Evolutionary conservation across 2,888 invertebrate species (phyloP).

Genomic region (Drosophila picticornis): DNA sequence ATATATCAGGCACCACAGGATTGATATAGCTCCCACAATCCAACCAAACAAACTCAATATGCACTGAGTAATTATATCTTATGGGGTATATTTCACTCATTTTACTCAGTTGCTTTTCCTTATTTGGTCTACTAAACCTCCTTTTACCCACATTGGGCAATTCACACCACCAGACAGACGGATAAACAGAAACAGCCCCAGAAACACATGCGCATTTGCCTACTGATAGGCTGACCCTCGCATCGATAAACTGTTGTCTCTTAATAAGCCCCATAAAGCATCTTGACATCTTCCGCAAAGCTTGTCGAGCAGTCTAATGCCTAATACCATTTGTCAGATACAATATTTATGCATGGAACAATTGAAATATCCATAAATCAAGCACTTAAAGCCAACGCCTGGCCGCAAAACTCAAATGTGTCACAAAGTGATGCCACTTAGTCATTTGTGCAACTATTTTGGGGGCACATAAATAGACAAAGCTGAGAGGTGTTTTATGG

Average conservation of each 20-base stretch:
- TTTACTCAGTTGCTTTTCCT: not conserved
- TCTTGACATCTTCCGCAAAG: constrained; percentile 65
- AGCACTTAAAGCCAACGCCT: constrained; percentile 71
- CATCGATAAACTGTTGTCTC: constrained; percentile 46
- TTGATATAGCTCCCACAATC: not conserved
- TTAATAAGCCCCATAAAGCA: constrained; percentile 68
- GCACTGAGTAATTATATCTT: not conserved
- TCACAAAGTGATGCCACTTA: constrained; percentile 62
- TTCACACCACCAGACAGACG: not conserved
- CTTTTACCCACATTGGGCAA: too few species aligned
- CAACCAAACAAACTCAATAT: not conserved
- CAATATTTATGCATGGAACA: constrained; percentile 74
- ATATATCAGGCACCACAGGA: not conserved
- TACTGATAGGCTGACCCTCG: constrained; percentile 24
- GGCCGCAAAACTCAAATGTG: constrained; percentile 51
- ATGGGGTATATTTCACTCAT: not conserved
- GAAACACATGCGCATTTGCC: constrained; percentile 21
- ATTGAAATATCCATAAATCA: constrained; percentile 76
- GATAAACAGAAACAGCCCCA: not conserved
- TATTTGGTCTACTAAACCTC: not conserved
- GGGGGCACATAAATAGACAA: constrained; percentile 35
- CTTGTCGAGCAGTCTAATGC: constrained; percentile 52
- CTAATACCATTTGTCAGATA: constrained; percentile 78
- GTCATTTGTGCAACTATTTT: constrained; percentile 61
- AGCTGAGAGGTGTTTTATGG: constrained; percentile 31